These are phyloP conservation scores for Catocala fraxini DNA, from an alignment of 2,888 invertebrate genomes.

Conservation along the genomic window DNA sequence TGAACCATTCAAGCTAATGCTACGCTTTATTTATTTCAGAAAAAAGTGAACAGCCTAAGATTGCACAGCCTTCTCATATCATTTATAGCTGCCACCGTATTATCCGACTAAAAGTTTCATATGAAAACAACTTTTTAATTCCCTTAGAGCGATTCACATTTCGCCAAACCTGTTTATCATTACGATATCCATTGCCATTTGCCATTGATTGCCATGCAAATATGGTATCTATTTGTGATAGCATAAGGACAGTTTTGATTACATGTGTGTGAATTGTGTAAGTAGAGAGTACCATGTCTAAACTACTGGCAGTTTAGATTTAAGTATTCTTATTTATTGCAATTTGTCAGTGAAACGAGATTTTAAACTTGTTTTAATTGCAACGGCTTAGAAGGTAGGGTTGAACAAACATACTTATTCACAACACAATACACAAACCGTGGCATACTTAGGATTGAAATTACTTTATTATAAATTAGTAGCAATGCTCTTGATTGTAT, in stretches of 20 bases:
- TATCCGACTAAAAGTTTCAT: slow-evolving; percentile 33
- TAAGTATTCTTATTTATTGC: slow-evolving; percentile 70
- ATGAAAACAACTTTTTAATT: slow-evolving; percentile 49
- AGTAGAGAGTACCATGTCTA: slow-evolving; percentile 52
- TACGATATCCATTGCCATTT: too few species aligned
- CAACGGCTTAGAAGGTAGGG: slow-evolving; percentile 50
- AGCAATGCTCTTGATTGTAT: too few species aligned
- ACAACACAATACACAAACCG: neutral
- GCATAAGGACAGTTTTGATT: slow-evolving; percentile 24
- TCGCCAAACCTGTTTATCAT: slow-evolving; percentile 44
- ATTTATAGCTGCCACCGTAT: slow-evolving; percentile 17
- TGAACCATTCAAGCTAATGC: too few species aligned
- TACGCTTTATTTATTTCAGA: too few species aligned
- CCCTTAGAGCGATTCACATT: slow-evolving; percentile 39
- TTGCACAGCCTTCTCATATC: neutral
- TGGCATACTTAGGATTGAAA: too few species aligned
- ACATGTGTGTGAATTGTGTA: slow-evolving; percentile 34
- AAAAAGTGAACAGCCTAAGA: too few species aligned
- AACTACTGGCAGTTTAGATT: slow-evolving; percentile 58
- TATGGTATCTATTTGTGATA: neutral
- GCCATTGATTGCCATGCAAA: slow-evolving; percentile 23
- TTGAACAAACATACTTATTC: slow-evolving; percentile 32
- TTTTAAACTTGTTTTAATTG: slow-evolving; percentile 75
- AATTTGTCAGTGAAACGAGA: slow-evolving; percentile 71
- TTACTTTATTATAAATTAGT: too few species aligned